A percentile compares a stretch with the other conserved stretches of the same genome.
Evolutionary conservation across 2,888 invertebrate species (phyloP).

Genomic region (Phengaris arion): DNA sequence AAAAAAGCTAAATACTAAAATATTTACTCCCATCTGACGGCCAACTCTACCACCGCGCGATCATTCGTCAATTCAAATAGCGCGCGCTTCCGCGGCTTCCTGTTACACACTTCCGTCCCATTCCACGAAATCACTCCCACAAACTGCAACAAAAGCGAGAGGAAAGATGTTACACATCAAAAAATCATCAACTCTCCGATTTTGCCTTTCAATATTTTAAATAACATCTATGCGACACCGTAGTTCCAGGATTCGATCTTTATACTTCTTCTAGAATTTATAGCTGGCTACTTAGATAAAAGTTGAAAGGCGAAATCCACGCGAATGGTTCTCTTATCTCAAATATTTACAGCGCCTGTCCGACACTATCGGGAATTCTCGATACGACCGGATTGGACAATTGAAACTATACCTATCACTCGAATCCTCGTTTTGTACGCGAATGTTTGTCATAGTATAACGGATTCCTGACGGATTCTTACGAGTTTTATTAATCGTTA

Average conservation of each 20-base stretch:
- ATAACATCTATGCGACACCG: neutral
- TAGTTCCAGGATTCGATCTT: neutral
- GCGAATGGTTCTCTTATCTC: conserved; percentile 31
- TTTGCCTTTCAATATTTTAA: neutral
- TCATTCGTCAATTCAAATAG: no score
- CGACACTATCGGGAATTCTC: conserved; percentile 23
- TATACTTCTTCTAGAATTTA: conserved; percentile 10
- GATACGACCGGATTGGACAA: conserved; percentile 24
- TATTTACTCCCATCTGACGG: no score
- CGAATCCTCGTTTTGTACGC: neutral
- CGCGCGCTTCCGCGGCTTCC: no score
- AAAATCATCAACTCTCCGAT: no score
- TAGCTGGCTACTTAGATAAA: conserved; percentile 28
- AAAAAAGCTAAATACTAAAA: no score
- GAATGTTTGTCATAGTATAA: neutral
- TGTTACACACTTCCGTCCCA: no score
- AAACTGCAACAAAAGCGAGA: no score
- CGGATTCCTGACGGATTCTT: neutral
- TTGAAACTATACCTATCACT: conserved; percentile 15
- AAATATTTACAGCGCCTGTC: conserved; percentile 37
- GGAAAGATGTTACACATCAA: no score
- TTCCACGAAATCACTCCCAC: no score
- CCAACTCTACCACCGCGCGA: no score
- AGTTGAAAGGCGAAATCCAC: conserved; percentile 28
- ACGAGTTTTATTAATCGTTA: no score